These are phyloP conservation scores for Cetoscarus ocellatus DNA, from an alignment of 2,797 vertebrate genomes.

Conservation along the genomic window DNA sequence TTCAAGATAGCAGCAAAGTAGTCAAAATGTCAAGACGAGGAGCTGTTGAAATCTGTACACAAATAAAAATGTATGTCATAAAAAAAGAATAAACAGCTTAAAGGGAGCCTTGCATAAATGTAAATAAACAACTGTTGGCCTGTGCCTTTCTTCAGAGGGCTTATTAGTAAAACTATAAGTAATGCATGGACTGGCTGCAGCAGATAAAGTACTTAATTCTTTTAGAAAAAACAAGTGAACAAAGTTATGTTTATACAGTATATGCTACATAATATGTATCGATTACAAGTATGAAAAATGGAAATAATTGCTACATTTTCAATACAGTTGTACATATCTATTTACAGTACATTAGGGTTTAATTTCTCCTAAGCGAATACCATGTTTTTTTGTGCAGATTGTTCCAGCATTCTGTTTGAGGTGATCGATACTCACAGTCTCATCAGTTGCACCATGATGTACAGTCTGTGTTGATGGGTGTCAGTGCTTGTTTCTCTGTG, in stretches of 20 bases:
- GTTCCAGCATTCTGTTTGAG: constrained; percentile 85
- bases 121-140: constrained; percentile 79
- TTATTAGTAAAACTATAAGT: constrained; percentile 78
- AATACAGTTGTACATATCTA: constrained; percentile 89
- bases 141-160: constrained; percentile 80
- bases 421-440: constrained; percentile 78
- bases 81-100: constrained; percentile 80
- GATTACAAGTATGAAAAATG: constrained; percentile 90
- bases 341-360: constrained; percentile 84
- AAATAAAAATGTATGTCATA: constrained; percentile 79
- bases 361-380: constrained; percentile 70
- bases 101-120: constrained; percentile 89
- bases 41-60: constrained; percentile 82
- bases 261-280: constrained; percentile 91
- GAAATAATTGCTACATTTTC: constrained; percentile 90
- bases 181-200: constrained; percentile 83
- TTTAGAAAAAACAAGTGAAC: constrained; percentile 85
- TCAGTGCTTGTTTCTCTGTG: constrained; percentile 66
- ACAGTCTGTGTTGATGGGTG: constrained; percentile 74
- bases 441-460: constrained; percentile 70
- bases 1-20: constrained; percentile 87
- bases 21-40: constrained; percentile 80
- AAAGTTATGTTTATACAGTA: constrained; percentile 87
- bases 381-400: constrained; percentile 85
- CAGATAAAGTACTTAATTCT: constrained; percentile 85